A percentile compares a stretch with the other conserved stretches of the same genome.
Evolutionary conservation across 1,140 invertebrate genomes (phyloP).

Genomic region (Apis mellifera): DNA sequence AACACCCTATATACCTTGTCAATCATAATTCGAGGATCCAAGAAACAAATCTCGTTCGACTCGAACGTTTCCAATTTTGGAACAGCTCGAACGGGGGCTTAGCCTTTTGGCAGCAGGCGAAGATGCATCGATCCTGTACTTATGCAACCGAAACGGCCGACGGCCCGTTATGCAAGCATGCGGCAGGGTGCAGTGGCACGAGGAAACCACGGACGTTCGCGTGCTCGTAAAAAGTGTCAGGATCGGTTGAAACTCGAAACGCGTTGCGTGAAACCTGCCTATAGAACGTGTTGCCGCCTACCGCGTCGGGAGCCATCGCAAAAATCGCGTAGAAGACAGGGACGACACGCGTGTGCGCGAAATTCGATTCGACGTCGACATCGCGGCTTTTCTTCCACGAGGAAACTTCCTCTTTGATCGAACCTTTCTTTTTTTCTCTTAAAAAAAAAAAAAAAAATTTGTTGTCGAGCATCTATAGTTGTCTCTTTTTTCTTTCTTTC

Average conservation of each 20-base stretch:
- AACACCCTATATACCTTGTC: too few species aligned
- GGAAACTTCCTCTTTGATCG: neutral
- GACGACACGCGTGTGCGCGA: slow-evolving; percentile 21
- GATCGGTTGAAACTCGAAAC: slow-evolving; percentile 71
- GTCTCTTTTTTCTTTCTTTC: too few species aligned
- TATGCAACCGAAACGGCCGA: slow-evolving; percentile 60
- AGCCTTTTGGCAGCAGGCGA: neutral
- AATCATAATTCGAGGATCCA: too few species aligned
- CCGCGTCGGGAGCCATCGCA: slow-evolving; percentile 16
- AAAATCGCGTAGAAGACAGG: slow-evolving; percentile 39
- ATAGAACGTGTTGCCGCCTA: slow-evolving; percentile 39
- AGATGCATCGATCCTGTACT: slow-evolving; percentile 45
- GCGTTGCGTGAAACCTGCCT: slow-evolving; percentile 55
- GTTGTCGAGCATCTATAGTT: too few species aligned
- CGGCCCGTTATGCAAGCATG: slow-evolving; percentile 69
- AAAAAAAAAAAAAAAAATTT: too few species aligned
- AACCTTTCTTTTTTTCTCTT: neutral
- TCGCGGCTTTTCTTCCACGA: neutral
- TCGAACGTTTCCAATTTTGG: neutral
- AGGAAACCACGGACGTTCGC: slow-evolving; percentile 62
- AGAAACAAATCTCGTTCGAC: neutral
- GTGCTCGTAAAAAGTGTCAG: slow-evolving; percentile 55
- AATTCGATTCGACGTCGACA: slow-evolving; percentile 29
- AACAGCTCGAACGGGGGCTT: neutral
- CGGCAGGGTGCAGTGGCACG: slow-evolving; percentile 57